Percentiles rank a stretch among this genome's conserved stretches.
Conservation (phyloP, 2,888 invertebrate genomes). For the Eudemis profundana region DNA sequence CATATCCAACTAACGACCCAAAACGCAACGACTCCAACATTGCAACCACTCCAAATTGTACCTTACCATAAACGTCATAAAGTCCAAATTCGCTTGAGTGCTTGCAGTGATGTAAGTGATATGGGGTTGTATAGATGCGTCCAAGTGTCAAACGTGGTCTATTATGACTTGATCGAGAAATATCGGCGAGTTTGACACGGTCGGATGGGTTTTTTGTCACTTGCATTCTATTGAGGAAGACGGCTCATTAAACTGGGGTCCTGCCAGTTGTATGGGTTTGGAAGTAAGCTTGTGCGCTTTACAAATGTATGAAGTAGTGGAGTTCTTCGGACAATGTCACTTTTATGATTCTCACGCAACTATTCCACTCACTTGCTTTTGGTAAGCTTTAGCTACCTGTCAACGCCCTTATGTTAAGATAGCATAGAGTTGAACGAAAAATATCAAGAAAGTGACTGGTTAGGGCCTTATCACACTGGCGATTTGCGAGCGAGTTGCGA, state of each 20-base stretch:
- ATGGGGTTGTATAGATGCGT: slow-evolving; percentile 6
- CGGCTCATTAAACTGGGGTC: slow-evolving; percentile 31
- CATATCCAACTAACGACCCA: not conserved
- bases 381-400: no score
- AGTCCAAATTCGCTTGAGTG: not conserved
- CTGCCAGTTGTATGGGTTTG: not conserved
- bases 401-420: no score
- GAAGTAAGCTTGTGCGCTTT: not conserved
- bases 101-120: not conserved
- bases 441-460: no score
- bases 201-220: slow-evolving; percentile 44
- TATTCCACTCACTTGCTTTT: no score
- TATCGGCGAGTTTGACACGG: slow-evolving; percentile 46
- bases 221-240: slow-evolving; percentile 40
- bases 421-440: no score
- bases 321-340: no score
- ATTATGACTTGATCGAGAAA: slow-evolving; percentile 49
- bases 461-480: no score
- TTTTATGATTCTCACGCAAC: no score
- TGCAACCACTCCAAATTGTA: not conserved
- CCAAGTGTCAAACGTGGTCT: slow-evolving; percentile 47
- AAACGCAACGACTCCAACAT: slow-evolving; percentile 1
- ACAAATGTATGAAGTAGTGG: not conserved
- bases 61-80: not conserved
- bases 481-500: no score